These are phyloP conservation scores for Caenorhabditis sp. DNA, from an alignment of 2,888 invertebrate species.

Conservation along the genomic window DNA sequence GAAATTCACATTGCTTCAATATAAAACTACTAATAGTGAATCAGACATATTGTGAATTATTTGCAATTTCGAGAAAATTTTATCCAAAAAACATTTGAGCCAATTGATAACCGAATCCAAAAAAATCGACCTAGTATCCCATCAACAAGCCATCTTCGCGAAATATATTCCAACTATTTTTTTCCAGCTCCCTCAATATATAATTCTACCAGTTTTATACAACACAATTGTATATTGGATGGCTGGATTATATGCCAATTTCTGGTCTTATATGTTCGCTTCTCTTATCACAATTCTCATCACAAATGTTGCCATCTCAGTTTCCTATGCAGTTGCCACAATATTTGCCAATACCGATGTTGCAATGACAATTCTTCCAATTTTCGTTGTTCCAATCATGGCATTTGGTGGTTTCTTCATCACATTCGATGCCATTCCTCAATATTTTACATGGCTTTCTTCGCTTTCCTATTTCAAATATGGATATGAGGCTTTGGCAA, in stretches of 20 bases:
- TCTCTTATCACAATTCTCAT: conserved; percentile 71
- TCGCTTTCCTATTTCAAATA: conserved; percentile 59
- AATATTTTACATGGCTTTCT: conserved; percentile 57
- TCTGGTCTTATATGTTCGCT: conserved; percentile 76
- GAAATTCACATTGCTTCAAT: no score
- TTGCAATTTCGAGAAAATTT: no score
- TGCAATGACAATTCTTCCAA: conserved; percentile 88
- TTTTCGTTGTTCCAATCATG: conserved; percentile 89
- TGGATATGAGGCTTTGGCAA: conserved; percentile 58
- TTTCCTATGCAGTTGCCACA: conserved; percentile 86
- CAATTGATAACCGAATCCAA: no score
- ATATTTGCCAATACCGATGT: conserved; percentile 83
- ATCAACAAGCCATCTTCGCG: no score
- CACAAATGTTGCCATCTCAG: conserved; percentile 59
- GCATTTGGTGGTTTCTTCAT: conserved; percentile 94
- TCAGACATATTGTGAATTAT: no score
- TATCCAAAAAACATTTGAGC: no score
- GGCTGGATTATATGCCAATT: conserved; percentile 74
- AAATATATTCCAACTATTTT: neutral
- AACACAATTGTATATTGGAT: conserved; percentile 85
- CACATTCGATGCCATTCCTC: conserved; percentile 77
- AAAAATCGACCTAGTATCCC: no score
- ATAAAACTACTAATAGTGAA: no score
- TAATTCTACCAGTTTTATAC: conserved; percentile 84
- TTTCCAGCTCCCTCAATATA: conserved; percentile 80